Evolutionary conservation across 2,888 invertebrate species (phyloP).

Genomic region (Drosophila flavopinicola): DNA sequence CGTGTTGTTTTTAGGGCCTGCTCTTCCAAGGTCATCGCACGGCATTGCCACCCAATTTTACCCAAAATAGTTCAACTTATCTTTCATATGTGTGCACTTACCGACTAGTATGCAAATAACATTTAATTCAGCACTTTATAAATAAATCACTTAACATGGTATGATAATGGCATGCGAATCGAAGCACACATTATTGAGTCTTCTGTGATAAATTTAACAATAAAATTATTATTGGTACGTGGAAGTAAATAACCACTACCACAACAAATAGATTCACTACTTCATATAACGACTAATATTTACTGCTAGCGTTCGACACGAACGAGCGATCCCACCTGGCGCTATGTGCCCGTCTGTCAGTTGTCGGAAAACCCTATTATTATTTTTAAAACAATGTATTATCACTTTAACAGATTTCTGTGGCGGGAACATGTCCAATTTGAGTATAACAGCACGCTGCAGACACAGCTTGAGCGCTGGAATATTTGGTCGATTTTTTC

Average conservation of each 20-base stretch:
- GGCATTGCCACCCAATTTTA: conserved; percentile 58
- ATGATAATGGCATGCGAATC: background rate
- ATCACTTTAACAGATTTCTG: too few species aligned
- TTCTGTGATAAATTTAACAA: conserved; percentile 21
- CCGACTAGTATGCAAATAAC: conserved; percentile 35
- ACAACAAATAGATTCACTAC: too few species aligned
- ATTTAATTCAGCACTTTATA: conserved; percentile 4
- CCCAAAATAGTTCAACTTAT: conserved; percentile 33
- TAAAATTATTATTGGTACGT: conserved; percentile 21
- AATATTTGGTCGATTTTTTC: too few species aligned
- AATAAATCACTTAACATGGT: conserved; percentile 4
- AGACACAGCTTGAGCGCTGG: background rate
- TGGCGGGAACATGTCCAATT: too few species aligned
- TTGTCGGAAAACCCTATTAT: too few species aligned
- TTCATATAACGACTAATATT: too few species aligned
- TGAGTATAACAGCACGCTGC: too few species aligned
- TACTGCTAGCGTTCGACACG: too few species aligned
- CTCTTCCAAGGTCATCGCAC: conserved; percentile 72
- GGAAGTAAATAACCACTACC: conserved; percentile 31
- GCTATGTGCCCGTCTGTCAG: too few species aligned
- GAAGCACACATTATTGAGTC: conserved; percentile 26
- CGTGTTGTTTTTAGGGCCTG: conserved; percentile 58
- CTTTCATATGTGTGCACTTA: conserved; percentile 20
- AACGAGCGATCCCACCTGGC: too few species aligned
- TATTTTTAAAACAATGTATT: too few species aligned